Evolutionary conservation across 2,888 invertebrate species (phyloP), one percentile per base, ranked within the genome.

Genomic region (Dryobotodes eremita): DNA sequence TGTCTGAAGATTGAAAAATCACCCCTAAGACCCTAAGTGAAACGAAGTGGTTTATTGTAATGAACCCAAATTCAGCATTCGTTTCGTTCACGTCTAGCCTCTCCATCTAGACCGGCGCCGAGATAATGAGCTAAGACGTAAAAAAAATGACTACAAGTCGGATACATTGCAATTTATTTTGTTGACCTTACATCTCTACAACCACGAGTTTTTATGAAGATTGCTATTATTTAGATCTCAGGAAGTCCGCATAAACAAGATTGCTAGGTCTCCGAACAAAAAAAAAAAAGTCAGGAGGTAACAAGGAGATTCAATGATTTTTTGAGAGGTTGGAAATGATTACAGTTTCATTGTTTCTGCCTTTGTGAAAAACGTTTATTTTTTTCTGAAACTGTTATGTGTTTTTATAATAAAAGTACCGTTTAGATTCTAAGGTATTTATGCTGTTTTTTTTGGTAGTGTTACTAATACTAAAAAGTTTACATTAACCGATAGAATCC

Each of bases 181-280:
- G 65, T 55, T 59, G 70, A 53, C 50, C 59, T 69, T 26, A 69
- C n/a, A 46, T 83, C 10, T 68, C 68, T 61, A 46, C 42, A 76
- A 66, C 68, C 57, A 74, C 65, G 64, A 68, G 8, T 31, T 83
- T 68, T 74, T 83, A 68, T 69, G 57, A 20, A 55, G 42, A 77
- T 68, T 48, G 31, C 62, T 70, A 48, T 78, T 72, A 72, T 72
- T 69, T 3, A 53, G 61, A 53, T 65, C 59, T 75, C 55, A 84
- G 50, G 64, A 86, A 77, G 31, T 83, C 64, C 62, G 59, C n/a
- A 62, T 64, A 59, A 83, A 77, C 69, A 71, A 77, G 59, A 82
- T 83, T 70, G 72, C 61, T 76, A 62, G 64, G 68, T 83, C 36
- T 57, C 48, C 11, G 48, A 62, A 83, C 62, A 61, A 57, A 59